Percentiles rank a stretch among this genome's conserved stretches.
phyloP scores from a whole-genome alignment of 2,888 invertebrate genomes.

The Temnothorax unifasciatus region DNA sequence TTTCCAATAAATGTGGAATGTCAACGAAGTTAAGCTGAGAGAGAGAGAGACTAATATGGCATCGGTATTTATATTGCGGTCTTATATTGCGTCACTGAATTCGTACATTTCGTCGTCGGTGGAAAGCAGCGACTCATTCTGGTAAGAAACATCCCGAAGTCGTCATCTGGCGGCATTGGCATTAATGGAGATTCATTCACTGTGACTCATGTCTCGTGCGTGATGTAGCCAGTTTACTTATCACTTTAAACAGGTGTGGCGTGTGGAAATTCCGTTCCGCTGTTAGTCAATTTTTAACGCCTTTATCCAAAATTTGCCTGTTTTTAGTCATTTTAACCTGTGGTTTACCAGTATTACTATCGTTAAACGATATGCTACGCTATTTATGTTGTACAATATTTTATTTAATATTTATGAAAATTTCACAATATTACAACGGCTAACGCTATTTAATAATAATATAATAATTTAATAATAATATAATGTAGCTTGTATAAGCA shows the following conservation, averaged over 20 bases:
- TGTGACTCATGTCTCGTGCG: slow-evolving; percentile 67
- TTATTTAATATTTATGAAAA: neutral
- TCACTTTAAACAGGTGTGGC: slow-evolving; percentile 76
- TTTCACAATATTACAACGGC: neutral
- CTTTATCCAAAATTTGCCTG: neutral
- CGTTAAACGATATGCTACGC: neutral
- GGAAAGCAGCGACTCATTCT: slow-evolving; percentile 35
- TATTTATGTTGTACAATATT: neutral
- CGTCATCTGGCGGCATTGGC: slow-evolving; percentile 58
- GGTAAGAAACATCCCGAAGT: slow-evolving; percentile 42
- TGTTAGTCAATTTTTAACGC: neutral
- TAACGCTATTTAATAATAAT: neutral
- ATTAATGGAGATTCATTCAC: slow-evolving; percentile 50
- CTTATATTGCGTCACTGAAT: slow-evolving; percentile 27
- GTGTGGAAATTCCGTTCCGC: slow-evolving; percentile 14
- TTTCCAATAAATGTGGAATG: neutral
- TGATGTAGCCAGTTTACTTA: slow-evolving; percentile 71
- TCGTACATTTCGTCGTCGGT: slow-evolving; percentile 14
- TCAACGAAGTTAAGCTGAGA: neutral
- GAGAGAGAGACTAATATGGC: neutral
- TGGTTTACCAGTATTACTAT: neutral
- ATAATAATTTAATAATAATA: neutral
- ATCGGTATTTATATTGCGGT: neutral
- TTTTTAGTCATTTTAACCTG: neutral
- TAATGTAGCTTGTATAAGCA: neutral